Evolutionary conservation across 1,140 invertebrate genomes (phyloP).

Genomic region (Heliconius hewitsoni): DNA sequence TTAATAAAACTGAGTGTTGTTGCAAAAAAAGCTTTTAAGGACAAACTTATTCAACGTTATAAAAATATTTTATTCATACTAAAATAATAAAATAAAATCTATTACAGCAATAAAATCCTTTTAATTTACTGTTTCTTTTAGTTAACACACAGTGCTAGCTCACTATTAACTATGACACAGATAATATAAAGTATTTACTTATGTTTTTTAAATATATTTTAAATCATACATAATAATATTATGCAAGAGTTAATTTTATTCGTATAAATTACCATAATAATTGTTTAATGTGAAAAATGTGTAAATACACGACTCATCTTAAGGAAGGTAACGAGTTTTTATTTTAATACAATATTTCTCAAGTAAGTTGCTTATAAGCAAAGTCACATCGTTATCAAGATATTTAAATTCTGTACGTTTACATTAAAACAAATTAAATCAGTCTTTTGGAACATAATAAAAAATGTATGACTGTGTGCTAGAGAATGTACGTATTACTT

Average conservation of each 20-base stretch:
- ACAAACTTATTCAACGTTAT: background rate
- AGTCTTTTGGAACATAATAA: background rate
- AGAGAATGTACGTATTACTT: too few species aligned
- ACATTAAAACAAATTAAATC: too few species aligned
- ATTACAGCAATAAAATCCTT: background rate
- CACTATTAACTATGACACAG: background rate
- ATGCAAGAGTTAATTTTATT: constrained; percentile 13
- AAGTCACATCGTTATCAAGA: too few species aligned
- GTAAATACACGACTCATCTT: background rate
- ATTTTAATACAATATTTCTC: background rate
- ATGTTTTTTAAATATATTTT: background rate
- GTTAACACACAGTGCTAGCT: background rate
- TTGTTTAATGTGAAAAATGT: constrained; percentile 4
- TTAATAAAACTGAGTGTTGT: background rate
- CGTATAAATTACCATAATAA: constrained; percentile 3
- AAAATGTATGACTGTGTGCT: too few species aligned
- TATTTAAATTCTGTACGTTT: too few species aligned
- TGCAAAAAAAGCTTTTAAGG: background rate
- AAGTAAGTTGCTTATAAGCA: too few species aligned
- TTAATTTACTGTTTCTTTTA: background rate
- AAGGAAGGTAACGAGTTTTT: constrained; percentile 10
- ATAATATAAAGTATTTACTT: background rate
- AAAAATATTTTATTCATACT: background rate
- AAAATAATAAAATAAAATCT: background rate
- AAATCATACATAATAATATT: constrained; percentile 21